Conservation (phyloP, 1,140 invertebrate species). For the Drosophila sucinea region DNA sequence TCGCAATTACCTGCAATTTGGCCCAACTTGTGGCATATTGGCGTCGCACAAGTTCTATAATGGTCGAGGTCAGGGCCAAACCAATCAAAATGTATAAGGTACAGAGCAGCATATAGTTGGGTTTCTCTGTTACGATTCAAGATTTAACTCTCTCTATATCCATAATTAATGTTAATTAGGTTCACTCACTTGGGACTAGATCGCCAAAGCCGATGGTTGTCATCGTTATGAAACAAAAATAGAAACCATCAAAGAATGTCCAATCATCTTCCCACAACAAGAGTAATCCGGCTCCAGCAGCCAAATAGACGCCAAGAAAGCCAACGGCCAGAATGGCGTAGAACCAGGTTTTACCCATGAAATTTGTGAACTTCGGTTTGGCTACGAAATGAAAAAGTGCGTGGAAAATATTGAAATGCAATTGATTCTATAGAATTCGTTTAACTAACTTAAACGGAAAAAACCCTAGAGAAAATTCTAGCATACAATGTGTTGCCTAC, state of each 20-base stretch:
- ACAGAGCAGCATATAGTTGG: constrained; percentile 94
- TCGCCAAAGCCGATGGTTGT: constrained; percentile 97
- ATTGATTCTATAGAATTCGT: too few relatives aligned
- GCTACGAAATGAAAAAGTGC: constrained; percentile 27
- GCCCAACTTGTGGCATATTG: constrained; percentile 94
- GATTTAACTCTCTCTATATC: neutral
- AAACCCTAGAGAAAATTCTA: neutral
- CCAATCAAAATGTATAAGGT: constrained; percentile 97
- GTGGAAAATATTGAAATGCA: neutral
- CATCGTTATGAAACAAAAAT: constrained; percentile 97
- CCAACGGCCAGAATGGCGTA: constrained; percentile 89
- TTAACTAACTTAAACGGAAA: too few relatives aligned
- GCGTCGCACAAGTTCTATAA: constrained; percentile 93
- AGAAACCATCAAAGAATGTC: constrained; percentile 96
- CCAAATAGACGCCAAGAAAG: constrained; percentile 90
- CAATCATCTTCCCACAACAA: constrained; percentile 93
- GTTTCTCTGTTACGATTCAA: constrained; percentile 86
- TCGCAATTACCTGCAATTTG: constrained; percentile 84
- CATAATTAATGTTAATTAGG: neutral
- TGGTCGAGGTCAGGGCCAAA: constrained; percentile 96
- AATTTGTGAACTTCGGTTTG: constrained; percentile 77
- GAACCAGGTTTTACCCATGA: constrained; percentile 85
- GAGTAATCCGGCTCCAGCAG: constrained; percentile 89
- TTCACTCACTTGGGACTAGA: constrained; percentile 91
- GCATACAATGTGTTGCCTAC: too few relatives aligned